Base-by-base conservation (phyloP, 92 coral and sea anemone genomes). In the Epizoanthus rinbou region DNA sequence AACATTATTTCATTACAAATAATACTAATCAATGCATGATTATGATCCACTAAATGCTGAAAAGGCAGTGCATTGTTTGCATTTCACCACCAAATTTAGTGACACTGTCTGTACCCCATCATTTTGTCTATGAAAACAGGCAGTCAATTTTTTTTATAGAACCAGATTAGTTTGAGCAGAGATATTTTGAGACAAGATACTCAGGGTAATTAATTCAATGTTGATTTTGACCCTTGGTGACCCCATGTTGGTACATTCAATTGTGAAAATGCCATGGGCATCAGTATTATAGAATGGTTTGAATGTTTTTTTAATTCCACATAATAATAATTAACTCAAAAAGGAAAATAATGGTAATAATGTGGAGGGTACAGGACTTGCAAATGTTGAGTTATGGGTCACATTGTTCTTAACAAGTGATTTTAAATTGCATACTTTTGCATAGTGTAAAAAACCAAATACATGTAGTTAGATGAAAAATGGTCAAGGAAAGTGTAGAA, bases 61-160 rank as follows among this genome's bases (percentile, higher is more conserved):
- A 39, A 39, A 63, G 24, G 10, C 14, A 63, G 68, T 9, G 68
- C 37, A n/a, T n/a, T n/a, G 16, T 23, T 63, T 63, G 28, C 37
- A 23, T 16, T 63, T 63, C 68, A 63, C 35, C 8, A 23, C 68
- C 25, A 63, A 63, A 9, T 63, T 15, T 63, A 63, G 37, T 63
- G n/a, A n/a, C n/a, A n/a, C n/a, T n/a, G 68, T 63, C 68, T 4
- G 68, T 63, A 24, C 35, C 68, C 68, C 24, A 63, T n/a, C 28
- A 23, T 15, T 21, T 23, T 21, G 9, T 6, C 31, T 63, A 63
- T 35, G 4, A 63, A 63, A n/a, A n/a, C n/a, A n/a, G n/a, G 3
- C 6, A 39, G 6, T 3, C 3, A 39, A 39, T 3, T n/a, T n/a
- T n/a, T n/a, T n/a, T n/a, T n/a, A 39, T 39, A 39, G 43, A 39